Conservation (phyloP, 1,140 invertebrate species). For the Euura saliciscinereae region DNA sequence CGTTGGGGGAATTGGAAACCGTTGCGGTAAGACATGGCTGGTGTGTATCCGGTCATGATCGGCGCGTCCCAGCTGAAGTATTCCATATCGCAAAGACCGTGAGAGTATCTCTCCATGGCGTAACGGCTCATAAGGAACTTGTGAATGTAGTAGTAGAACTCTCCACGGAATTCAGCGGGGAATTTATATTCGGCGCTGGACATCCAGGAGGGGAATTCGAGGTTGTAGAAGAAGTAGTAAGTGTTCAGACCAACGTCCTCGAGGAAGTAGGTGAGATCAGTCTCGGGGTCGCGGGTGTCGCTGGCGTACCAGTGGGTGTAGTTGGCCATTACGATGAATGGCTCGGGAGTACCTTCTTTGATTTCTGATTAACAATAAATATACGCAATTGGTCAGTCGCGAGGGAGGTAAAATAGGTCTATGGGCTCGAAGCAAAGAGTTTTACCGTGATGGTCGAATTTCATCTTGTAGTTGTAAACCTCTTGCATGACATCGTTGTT, state of each 20-base stretch:
- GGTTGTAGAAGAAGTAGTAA: constrained; percentile 61
- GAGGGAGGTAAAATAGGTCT: too few relatives aligned
- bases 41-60: constrained; percentile 66
- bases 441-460: not conserved
- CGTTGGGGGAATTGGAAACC: constrained; percentile 71
- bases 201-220: constrained; percentile 69
- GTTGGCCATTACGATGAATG: constrained; percentile 46
- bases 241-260: constrained; percentile 73
- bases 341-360: too few relatives aligned
- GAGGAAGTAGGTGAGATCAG: constrained; percentile 69
- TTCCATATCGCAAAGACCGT: constrained; percentile 67
- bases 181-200: constrained; percentile 45
- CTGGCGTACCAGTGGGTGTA: constrained; percentile 59
- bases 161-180: too few relatives aligned
- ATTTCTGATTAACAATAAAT: too few relatives aligned
- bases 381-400: too few relatives aligned
- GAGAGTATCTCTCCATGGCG: constrained; percentile 71
- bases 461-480: constrained; percentile 50
- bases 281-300: constrained; percentile 55
- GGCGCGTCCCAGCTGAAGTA: constrained; percentile 60
- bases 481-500: constrained; percentile 65
- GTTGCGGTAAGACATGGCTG: constrained; percentile 68
- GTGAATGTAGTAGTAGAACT: constrained; percentile 62
- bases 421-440: constrained; percentile 53
- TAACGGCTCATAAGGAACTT: constrained; percentile 70